Base-by-base conservation (phyloP, 2,888 invertebrate species). In the Bruchidius siliquastri region DNA sequence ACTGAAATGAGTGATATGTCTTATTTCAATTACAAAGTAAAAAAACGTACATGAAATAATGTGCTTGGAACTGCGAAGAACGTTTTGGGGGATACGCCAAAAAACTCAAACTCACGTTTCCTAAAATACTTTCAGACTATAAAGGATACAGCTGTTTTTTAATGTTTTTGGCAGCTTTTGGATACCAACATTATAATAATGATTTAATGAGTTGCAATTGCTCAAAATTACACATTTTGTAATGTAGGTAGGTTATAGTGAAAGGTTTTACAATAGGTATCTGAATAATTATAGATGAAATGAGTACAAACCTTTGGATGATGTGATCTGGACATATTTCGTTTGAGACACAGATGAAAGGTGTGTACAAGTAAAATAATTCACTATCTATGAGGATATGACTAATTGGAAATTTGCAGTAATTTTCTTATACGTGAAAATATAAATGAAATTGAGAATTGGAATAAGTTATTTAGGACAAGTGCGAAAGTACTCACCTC, bases 401-500 rank as follows among this genome's bases (percentile, higher is more conserved):
- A 32, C 30, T 30, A 21, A 71, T 71, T 71, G 20, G 1, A 71
- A 26, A 71, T 22, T 26, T 3, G 13, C 22, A 20, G 20, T 20
- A 21, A 69, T 69, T 69, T 21, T 21, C 26, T 69, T 26, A 69
- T 69, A 26, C 4, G 21, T 21, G n/a, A 21, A 69, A 26, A 69
- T 69, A n/a, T 20, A 69, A n/a, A 21, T 69, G 4, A 21, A 26
- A 26, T 26, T 69, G 18, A n/a, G 18, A 20, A 21, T 21, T 2
- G 18, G 4, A 26, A 69, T 69, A 30, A 22, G 2, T 70, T 70
- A 71, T 18, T 71, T 68, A 68, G 22, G 68, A 68, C 68, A 68
- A 68, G 10, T 20, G 22, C 20, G 2, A 22, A 22, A 26, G n/a
- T 30, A 22, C 81, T 81, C 75, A 82, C 82, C 81, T 81, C 82